A percentile compares a stretch with the other conserved stretches of the same genome.
These are phyloP conservation scores for Poecile montanus DNA, from an alignment of 2,797 vertebrate species.

Conservation along the genomic window DNA sequence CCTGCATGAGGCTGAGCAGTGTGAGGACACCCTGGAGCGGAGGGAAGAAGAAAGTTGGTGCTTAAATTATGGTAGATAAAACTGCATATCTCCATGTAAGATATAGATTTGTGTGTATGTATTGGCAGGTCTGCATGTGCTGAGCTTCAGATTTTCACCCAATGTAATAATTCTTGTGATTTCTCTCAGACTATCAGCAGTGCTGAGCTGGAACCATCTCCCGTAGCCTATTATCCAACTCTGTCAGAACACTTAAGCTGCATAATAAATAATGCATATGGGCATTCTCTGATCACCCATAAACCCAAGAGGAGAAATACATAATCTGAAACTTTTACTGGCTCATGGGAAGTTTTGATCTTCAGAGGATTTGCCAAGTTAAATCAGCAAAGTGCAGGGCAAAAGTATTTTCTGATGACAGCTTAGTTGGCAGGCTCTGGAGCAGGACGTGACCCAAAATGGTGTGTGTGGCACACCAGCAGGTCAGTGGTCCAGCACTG, in stretches of 20 bases:
- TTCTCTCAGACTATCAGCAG: neutral
- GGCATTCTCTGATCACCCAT: neutral
- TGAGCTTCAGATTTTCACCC: neutral
- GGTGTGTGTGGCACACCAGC: neutral
- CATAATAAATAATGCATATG: neutral
- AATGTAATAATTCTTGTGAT: neutral
- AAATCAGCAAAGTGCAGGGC: neutral
- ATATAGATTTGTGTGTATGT: neutral
- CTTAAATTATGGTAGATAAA: neutral
- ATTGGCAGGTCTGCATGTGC: neutral
- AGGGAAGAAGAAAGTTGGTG: neutral
- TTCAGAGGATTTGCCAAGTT: neutral
- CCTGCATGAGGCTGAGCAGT: neutral
- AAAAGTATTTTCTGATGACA: neutral
- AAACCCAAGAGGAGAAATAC: neutral
- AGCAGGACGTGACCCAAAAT: neutral
- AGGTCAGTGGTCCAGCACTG: accelerated
- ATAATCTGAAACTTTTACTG: neutral
- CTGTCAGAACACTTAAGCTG: neutral
- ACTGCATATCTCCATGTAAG: neutral
- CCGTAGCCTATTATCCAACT: neutral
- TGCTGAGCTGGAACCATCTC: neutral
- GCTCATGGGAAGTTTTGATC: neutral
- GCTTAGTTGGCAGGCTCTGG: neutral
- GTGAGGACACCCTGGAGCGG: neutral